phyloP scores from a whole-genome alignment of 1,140 invertebrate species.

The Steinernema khuongi region DNA sequence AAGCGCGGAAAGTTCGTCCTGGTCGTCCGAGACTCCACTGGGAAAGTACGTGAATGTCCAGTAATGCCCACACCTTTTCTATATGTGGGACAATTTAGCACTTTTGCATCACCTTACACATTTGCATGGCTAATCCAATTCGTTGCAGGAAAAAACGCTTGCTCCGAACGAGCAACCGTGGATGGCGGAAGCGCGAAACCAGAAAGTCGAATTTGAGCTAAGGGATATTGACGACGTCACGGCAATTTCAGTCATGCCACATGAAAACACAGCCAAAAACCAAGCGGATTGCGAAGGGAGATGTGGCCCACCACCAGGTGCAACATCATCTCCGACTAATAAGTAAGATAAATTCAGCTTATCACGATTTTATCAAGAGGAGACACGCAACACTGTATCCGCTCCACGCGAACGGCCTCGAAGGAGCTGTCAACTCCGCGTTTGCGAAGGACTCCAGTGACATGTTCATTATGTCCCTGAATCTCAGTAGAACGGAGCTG shows the following conservation, averaged over 20 bases:
- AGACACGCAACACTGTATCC: not conserved
- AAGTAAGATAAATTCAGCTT: too few relatives aligned
- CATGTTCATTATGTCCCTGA: not conserved
- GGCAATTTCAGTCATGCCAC: not conserved
- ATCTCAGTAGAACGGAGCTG: not conserved
- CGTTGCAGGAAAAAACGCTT: not conserved
- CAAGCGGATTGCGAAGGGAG: not conserved
- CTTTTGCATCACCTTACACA: too few relatives aligned
- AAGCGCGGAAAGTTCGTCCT: not conserved
- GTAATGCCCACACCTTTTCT: too few relatives aligned
- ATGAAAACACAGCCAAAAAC: not conserved
- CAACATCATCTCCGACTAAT: too few relatives aligned
- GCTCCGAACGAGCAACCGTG: not conserved
- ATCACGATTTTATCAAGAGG: not conserved
- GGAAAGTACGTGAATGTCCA: too few relatives aligned
- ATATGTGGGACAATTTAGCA: too few relatives aligned
- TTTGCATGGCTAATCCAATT: not conserved
- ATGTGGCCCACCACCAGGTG: not conserved
- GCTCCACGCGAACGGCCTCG: not conserved
- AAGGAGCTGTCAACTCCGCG: not conserved
- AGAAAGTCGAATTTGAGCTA: not conserved
- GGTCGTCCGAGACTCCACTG: not conserved
- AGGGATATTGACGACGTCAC: not conserved
- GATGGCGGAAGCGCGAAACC: not conserved
- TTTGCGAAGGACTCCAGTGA: not conserved